Evolutionary conservation across 2,888 invertebrate species (phyloP), one percentile per base, ranked within the genome.

Genomic region (Deladenus siricidicola): DNA sequence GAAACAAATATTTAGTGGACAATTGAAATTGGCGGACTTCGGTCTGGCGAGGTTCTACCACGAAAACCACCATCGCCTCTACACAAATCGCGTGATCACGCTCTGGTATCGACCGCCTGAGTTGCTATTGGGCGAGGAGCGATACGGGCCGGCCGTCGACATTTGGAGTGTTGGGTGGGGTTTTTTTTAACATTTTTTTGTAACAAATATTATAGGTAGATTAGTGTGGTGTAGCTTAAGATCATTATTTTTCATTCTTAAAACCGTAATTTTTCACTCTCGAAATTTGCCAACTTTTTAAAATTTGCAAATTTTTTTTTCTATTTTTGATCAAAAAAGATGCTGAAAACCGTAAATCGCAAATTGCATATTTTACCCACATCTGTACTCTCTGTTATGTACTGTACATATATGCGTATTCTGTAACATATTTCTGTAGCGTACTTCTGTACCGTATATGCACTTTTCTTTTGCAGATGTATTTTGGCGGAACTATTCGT

Each of bases 41-140:
- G 98, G 98, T 72, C 84, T 98, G 68, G 96, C 98, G 0, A 86
- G 98, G 55, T 84, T 92, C 26, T 98, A 91, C 57, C 58, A 64
- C 45, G 61, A 60, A 19, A 64, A 65, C 29, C 53, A 65, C 44
- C 87, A 89, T 77, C 85, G 98, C 62, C 91, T 93, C 0, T 98
- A 98, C 82, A 98, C 98, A 29, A 98, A 98, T 83, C 94, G 96
- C 82, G 89, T 98, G 51, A 98, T 98, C 75, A 98, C 98, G 4
- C 83, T 98, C 65, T 98, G 98, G 96, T 60, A 85, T 24, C 45
- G 98, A 10, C 96, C 98, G 34, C 98, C 98, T 0, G 98, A 98
- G 80, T 83, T 98, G 64, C 83, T 98, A 65, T 83, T 98, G 34
- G 98, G 96, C 3, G 96, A 96, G 83, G 96, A 98, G 82, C 85